Evolutionary conservation across 2,797 vertebrate species (phyloP), one percentile per base, ranked within the genome.

Genomic region (Urosaurus nigricauda): DNA sequence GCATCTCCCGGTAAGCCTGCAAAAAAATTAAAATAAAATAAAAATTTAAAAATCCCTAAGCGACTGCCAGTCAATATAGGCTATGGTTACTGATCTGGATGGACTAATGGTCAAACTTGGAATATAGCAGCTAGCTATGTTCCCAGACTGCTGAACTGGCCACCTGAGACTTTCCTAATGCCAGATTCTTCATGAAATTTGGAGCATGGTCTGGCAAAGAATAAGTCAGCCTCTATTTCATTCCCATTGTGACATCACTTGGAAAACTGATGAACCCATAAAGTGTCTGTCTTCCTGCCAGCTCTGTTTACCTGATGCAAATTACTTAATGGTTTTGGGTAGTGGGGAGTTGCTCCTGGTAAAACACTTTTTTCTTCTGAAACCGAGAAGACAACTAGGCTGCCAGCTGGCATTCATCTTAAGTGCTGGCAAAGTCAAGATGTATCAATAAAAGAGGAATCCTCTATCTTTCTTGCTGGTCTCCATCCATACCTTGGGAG

Each of bases 351-450:
- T 91, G 65, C 80, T 79, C 86, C 74, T 43, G 82, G 79, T 68
- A 86, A 82, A 74, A 86, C 0, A 9, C 79, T 60, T 84, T n/a
- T 47, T 47, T 83, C 85, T 86, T 82, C 73, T 86, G 84, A 83
- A 85, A 85, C 89, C 0, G 32, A 0, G 84, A 90, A 88, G 90
- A 85, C 1, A 3, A 47, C 74, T 92, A 93, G 0, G 83, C 88
- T 91, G 92, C 90, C 2, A 2, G 65, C 79, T 94, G 93, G 93
- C 94, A 94, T 87, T 83, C 89, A 79, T 68, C 89, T 3, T 91
- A 87, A 70, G 16, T 75, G 65, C 78, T 90, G 94, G 94, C 93
- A 93, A 26, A 53, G 58, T 77, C 53, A 32, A 51, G 51, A 84
- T 83, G 79, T 0, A 0, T 77, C 0, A 0, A 83, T 85, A 85